Evolutionary conservation across 35 echinoderm and acorn worm genomes (phyloP).

Genomic region (Ophiothrix spiculata): DNA sequence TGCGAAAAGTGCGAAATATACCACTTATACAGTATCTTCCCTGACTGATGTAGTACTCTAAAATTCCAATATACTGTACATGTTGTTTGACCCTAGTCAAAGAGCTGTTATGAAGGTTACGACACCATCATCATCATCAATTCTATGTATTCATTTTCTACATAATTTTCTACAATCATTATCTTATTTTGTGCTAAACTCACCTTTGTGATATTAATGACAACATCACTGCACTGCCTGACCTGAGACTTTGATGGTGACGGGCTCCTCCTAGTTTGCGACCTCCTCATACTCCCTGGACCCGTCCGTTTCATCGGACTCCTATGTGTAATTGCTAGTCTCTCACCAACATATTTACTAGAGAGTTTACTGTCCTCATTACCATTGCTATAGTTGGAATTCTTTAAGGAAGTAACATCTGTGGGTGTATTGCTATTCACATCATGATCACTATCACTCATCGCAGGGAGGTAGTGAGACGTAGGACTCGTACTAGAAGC

Average conservation of each 20-base stretch:
- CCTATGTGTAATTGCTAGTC: conserved; percentile 28
- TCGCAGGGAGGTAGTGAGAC: not conserved
- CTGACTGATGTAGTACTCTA: too few species aligned
- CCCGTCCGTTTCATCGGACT: conserved; percentile 34
- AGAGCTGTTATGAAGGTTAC: too few species aligned
- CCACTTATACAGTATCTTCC: too few species aligned
- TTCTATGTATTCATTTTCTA: too few species aligned
- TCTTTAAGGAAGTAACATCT: conserved; percentile 12
- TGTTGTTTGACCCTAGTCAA: too few species aligned
- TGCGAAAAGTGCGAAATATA: too few species aligned
- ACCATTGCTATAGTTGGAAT: conserved; percentile 20
- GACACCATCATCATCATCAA: too few species aligned
- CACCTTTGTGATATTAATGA: conserved; percentile 46
- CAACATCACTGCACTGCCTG: conserved; percentile 31
- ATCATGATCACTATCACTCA: conserved; percentile 90
- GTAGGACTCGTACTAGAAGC: not conserved
- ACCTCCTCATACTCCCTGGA: conserved; percentile 35
- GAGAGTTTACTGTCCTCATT: conserved; percentile 8
- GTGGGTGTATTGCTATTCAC: conserved; percentile 80
- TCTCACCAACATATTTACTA: conserved; percentile 47
- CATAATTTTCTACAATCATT: too few species aligned
- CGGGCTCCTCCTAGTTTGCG: conserved; percentile 24
- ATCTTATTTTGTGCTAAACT: too few species aligned
- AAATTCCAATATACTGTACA: too few species aligned
- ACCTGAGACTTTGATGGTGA: conserved; percentile 43